A percentile compares a stretch with the other conserved stretches of the same genome.
phyloP scores from a whole-genome alignment of 2,888 invertebrate genomes.

The Parapristionchus giblindavisi region DNA sequence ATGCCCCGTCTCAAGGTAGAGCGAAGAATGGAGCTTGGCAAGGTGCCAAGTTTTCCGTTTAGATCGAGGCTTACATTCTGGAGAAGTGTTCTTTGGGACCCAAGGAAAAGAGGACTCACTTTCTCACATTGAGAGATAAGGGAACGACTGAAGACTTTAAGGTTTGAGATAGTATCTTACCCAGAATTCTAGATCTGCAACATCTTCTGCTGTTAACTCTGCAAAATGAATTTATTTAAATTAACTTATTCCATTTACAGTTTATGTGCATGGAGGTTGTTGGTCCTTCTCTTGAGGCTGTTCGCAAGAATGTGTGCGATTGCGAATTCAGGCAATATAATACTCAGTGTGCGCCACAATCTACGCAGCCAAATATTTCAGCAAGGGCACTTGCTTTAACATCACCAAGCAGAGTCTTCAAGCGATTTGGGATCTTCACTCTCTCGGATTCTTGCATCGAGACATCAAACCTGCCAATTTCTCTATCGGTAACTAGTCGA shows the following conservation, averaged over 20 bases:
- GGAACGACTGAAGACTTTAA: slow-evolving; percentile 25
- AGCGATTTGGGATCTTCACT: slow-evolving; percentile 23
- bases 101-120: slow-evolving; percentile 10
- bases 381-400: slow-evolving; percentile 12
- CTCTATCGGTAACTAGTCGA: background rate
- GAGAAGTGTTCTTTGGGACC: slow-evolving; percentile 21
- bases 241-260: background rate
- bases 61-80: slow-evolving; percentile 25
- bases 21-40: background rate
- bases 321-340: slow-evolving; percentile 33
- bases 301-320: slow-evolving; percentile 13
- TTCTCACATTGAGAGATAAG: slow-evolving; percentile 18
- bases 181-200: no score
- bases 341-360: no score
- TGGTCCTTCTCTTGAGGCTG: slow-evolving; percentile 20
- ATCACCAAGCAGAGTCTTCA: slow-evolving; percentile 10
- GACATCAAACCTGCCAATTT: slow-evolving; percentile 27
- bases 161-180: no score
- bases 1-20: background rate
- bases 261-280: slow-evolving; percentile 20
- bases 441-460: slow-evolving; percentile 24
- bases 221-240: background rate
- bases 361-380: background rate
- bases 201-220: no score
- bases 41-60: background rate